A percentile compares a stretch with the other conserved stretches of the same genome.
phyloP scores from a whole-genome alignment of 2,113 vertebrate genomes.

The Onychostruthus taczanowskii region DNA sequence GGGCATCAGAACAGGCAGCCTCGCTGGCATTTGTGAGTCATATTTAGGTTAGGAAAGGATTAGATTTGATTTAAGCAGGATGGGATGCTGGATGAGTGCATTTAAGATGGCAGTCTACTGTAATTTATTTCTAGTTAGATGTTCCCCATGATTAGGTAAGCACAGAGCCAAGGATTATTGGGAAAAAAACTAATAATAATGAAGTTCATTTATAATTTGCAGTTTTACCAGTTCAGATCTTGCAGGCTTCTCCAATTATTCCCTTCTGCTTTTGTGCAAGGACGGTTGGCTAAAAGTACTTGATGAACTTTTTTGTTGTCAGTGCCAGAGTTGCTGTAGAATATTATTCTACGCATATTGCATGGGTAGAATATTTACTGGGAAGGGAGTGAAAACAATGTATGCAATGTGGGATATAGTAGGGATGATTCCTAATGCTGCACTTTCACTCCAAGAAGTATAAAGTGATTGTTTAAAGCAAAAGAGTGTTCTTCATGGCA shows the following conservation, averaged over 20 bases:
- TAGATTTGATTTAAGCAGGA: neutral
- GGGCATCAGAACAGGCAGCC: neutral
- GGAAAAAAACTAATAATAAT: neutral
- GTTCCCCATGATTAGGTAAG: neutral
- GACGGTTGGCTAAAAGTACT: neutral
- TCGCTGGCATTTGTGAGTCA: neutral
- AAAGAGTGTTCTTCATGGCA: neutral
- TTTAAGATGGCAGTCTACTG: neutral
- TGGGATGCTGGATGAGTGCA: neutral
- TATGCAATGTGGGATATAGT: neutral
- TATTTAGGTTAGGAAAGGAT: neutral
- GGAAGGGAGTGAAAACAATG: neutral
- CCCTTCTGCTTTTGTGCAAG: neutral
- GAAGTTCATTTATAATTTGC: neutral
- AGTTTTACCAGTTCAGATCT: neutral
- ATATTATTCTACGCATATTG: neutral
- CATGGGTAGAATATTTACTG: neutral
- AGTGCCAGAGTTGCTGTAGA: neutral
- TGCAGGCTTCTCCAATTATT: neutral
- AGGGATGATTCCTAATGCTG: neutral
- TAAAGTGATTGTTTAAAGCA: neutral
- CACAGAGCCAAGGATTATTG: neutral
- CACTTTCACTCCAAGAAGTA: neutral
- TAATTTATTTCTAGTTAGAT: neutral
- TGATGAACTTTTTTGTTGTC: neutral